Evolutionary conservation across 2,797 vertebrate genomes (phyloP), one percentile per base, ranked within the genome.

Genomic region (Manis pentadactyla): DNA sequence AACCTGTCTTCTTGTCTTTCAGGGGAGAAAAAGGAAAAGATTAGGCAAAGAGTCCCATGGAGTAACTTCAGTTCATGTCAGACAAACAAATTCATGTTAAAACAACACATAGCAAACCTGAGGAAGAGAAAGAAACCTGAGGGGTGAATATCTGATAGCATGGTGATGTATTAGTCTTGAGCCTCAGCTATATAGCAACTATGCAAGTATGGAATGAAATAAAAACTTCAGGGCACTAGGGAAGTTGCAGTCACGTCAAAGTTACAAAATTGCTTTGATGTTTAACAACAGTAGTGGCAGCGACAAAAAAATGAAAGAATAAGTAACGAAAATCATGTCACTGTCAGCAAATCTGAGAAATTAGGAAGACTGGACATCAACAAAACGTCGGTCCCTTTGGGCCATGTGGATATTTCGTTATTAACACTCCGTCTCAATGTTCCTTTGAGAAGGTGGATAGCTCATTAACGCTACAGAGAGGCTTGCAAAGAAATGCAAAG

Each of bases 351-450:
- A 31, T 55, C 71, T 59, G 31, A 91, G 97, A 53, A 84, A 90
- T 37, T 55, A 90, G 55, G 94, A 94, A 89, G 3, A 86, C 75
- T 7, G 63, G 0, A 94, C 84, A 0, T 2, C n/a, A 46, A 42
- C 9, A 96, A 92, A 96, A 69, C 1, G n/a, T 3, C 84, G n/a
- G 31, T 68, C 85, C 78, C 61, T 95, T 21, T 71, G 77, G 82
- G 91, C 55, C 92, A 77, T 51, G 19, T 83, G 77, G 57, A 46
- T 61, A 94, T 9, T 23, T 97, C 79, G 23, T 74, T 96, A 74
- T 96, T 97, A 94, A 96, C 84, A 77, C 37, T 95, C 34, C 86
- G 63, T 61, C 37, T 95, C 34, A 88, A 63, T 61, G 37, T 63
- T 59, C 92, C 74, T 95, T 79, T 85, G 29, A 97, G 2, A 78